Percentiles rank a stretch among this genome's conserved stretches.
Evolutionary conservation across 2,888 invertebrate species (phyloP).

Genomic region (Carcina quercana): DNA sequence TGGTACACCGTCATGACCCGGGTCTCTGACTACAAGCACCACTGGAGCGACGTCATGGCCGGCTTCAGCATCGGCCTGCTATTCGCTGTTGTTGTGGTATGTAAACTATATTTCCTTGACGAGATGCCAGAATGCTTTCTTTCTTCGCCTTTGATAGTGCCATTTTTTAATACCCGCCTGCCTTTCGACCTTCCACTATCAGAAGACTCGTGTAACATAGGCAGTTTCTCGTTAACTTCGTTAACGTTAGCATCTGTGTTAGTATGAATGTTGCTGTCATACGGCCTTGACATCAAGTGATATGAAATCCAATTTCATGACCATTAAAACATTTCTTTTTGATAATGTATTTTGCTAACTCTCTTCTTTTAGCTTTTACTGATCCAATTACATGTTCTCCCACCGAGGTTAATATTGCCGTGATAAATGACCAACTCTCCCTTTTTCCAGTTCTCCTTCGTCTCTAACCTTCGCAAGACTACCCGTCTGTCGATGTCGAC

Average conservation of each 20-base stretch:
- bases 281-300: no score
- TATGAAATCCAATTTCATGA: no score
- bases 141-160: not conserved
- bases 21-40: slow-evolving; percentile 97
- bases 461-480: slow-evolving; percentile 56
- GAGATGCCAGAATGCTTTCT: not conserved
- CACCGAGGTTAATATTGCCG: not conserved
- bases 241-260: no score
- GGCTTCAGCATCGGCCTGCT: slow-evolving; percentile 83
- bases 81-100: slow-evolving; percentile 81
- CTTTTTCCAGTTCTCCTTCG: slow-evolving; percentile 50
- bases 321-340: no score
- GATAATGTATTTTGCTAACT: no score
- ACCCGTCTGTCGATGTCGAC: slow-evolving; percentile 32
- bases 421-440: not conserved
- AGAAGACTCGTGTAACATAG: no score
- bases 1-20: slow-evolving; percentile 93
- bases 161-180: not conserved
- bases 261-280: no score
- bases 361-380: not conserved
- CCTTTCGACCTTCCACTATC: slow-evolving; percentile 26
- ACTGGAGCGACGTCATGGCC: slow-evolving; percentile 96
- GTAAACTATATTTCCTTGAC: slow-evolving; percentile 22
- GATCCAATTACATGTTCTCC: not conserved
- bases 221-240: no score